A percentile compares a stretch with the other conserved stretches of the same genome.
Conservation (phyloP, 2,888 invertebrate species). For the Plagiodera versicolora region DNA sequence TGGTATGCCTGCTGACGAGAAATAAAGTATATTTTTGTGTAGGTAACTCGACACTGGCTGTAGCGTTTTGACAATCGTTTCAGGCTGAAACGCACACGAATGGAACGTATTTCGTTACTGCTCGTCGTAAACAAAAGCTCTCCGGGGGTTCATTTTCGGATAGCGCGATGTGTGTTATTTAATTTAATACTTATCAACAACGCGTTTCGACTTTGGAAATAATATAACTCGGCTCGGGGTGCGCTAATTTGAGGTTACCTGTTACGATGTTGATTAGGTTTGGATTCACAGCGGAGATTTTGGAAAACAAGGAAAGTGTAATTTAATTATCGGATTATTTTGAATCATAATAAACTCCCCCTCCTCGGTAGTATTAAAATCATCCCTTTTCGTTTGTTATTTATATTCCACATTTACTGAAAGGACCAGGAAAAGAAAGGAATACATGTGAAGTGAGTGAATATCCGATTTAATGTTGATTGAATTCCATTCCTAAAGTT, state of each 20-base stretch:
- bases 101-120: constrained; percentile 6
- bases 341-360: too few species aligned
- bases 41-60: constrained; percentile 5
- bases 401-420: too few species aligned
- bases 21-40: background rate
- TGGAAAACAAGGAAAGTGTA: too few species aligned
- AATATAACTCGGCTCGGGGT: background rate
- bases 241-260: background rate
- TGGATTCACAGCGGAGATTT: too few species aligned
- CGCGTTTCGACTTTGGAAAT: background rate
- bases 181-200: background rate
- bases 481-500: too few species aligned
- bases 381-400: too few species aligned
- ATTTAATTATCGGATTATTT: too few species aligned
- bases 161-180: background rate
- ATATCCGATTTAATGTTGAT: too few species aligned
- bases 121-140: background rate
- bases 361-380: too few species aligned
- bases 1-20: background rate
- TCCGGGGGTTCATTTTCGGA: background rate
- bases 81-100: constrained; percentile 2
- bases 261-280: too few species aligned
- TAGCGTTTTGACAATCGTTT: constrained; percentile 5
- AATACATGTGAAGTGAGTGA: too few species aligned
- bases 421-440: too few species aligned